Base-by-base conservation (phyloP, 2,113 vertebrate species). In the Cebidichthys violaceus region DNA sequence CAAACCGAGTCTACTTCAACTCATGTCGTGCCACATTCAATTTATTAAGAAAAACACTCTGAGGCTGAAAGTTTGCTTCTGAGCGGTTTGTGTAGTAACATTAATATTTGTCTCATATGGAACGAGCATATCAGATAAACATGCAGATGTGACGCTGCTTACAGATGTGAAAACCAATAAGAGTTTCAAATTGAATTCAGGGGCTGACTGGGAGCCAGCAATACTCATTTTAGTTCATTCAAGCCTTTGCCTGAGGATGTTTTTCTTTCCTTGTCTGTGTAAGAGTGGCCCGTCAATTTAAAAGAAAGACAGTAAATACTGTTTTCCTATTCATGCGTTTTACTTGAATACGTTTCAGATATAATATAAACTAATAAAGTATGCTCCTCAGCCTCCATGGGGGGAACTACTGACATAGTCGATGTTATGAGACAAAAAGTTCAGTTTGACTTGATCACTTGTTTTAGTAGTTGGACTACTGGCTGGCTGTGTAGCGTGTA, bases 71-170 rank as follows among this genome's bases (percentile, higher is more conserved):
- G 54, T 14, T 15, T 1, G 27, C 55, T 29, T 17, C 10, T 33
- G 37, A 18, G 9, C 29, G 17, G 6, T 31, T 41, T 29, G 8
- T 47, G 55, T 37, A 24, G 35, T 73, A 22, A 68, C 55, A 67
- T 29, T 60, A 4, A 72, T 76, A 70, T 54, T 24, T 9, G 1
- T 80, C 57, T 82, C 55, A 14, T 24, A 29, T 22, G 33, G 41
- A 85, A 31, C 15, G 2, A 69, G 67, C 15, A 22, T 14, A 83
- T 85, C n/a, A 4, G 55, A 80, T 64, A 81, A 83, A 86, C 57
- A 84, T 79, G 77, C 57, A 79, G 71, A 81, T 81, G 70, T 75
- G 55, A 71, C 69, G 76, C 52, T 13, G 68, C 45, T 72, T 33
- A 71, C 55, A 70, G 8, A 60, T 39, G 67, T 55, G 37, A 76